Base-by-base conservation (phyloP, 2,888 invertebrate species). In the Aporophyla nigra region DNA sequence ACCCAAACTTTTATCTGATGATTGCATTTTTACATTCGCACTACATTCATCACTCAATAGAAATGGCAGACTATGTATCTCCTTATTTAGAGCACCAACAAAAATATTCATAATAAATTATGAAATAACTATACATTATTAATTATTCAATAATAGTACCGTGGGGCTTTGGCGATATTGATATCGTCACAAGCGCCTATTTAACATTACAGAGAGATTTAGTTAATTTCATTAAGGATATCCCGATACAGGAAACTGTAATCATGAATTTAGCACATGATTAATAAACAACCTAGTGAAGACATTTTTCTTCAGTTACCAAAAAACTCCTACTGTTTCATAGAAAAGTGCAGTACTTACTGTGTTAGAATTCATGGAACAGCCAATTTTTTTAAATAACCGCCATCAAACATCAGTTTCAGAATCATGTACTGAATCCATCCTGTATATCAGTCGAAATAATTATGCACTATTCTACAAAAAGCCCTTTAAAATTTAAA, bases 41-140 rank as follows among this genome's bases (percentile, higher is more conserved):
- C n/a, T 4, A 27, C 65, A 70, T 61, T 59, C 53, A 19, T 62
- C 54, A 54, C n/a, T 61, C 27, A 65, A 21, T n/a, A 63, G 27
- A 46, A 78, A 68, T 74, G 46, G 33, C 46, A 74, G 77, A 46
- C 21, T 33, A 12, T 59, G 12, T 58, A 53, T 27, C 46, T 66
- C 65, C n/a, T 56, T 58, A 80, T 16, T 71, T 68, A 81, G n/a
- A 81, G 71, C 67, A 81, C 82, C 82, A 76, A 71, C 9, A 54
- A 76, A 53, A 62, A 49, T 14, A 24, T 53, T 21, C 9, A 54
- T 51, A 69, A 78, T 62, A 54, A 78, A 78, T 66, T 24, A 21
- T 46, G 49, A 27, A 56, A 66, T 9, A 33, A 78, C 27, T 51
- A 59, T 54, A 54, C 27, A 76, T 51, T n/a, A 62, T n/a, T 61